Percentiles rank a stretch among this genome's conserved stretches.
Evolutionary conservation across 2,113 vertebrate species (phyloP).

Genomic region (Scomber japonicus): DNA sequence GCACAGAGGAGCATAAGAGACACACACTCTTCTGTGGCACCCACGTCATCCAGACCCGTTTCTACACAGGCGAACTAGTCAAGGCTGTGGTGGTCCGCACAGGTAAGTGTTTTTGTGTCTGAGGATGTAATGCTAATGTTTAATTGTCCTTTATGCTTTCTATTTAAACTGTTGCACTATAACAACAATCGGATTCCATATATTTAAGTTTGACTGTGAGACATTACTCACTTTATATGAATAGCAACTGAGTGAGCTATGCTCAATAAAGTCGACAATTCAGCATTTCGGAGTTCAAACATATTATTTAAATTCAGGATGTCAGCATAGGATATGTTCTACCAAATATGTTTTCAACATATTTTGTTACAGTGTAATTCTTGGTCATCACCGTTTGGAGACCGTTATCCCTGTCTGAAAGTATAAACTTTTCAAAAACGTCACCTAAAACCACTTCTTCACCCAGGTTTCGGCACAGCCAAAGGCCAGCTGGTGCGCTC

Average conservation of each 20-base stretch:
- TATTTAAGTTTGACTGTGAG: not conserved
- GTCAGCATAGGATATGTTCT: not conserved
- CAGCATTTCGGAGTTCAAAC: too few species aligned
- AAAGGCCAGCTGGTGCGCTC: slow-evolving; percentile 98
- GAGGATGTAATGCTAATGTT: not conserved
- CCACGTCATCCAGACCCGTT: slow-evolving; percentile 96
- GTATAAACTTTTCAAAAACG: not conserved
- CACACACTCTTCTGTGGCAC: slow-evolving; percentile 98
- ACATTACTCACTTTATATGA: not conserved
- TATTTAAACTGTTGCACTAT: not conserved
- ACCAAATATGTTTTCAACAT: too few species aligned
- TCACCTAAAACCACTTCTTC: slow-evolving; percentile 14
- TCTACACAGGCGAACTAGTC: slow-evolving; percentile 96
- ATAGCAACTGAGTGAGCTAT: not conserved
- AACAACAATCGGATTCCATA: not conserved
- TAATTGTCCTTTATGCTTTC: not conserved
- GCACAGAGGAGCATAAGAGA: slow-evolving; percentile 90
- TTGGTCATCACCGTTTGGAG: not conserved
- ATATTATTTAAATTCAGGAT: not conserved
- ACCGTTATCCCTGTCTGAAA: not conserved
- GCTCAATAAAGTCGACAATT: not conserved
- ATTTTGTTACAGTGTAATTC: not conserved
- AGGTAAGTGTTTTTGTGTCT: slow-evolving; percentile 81
- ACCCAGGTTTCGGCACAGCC: slow-evolving; percentile 94
- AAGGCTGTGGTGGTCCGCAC: slow-evolving; percentile 96